These are phyloP conservation scores for Drosophila rhopaloa DNA, from an alignment of 1,140 invertebrate genomes.

Conservation along the genomic window DNA sequence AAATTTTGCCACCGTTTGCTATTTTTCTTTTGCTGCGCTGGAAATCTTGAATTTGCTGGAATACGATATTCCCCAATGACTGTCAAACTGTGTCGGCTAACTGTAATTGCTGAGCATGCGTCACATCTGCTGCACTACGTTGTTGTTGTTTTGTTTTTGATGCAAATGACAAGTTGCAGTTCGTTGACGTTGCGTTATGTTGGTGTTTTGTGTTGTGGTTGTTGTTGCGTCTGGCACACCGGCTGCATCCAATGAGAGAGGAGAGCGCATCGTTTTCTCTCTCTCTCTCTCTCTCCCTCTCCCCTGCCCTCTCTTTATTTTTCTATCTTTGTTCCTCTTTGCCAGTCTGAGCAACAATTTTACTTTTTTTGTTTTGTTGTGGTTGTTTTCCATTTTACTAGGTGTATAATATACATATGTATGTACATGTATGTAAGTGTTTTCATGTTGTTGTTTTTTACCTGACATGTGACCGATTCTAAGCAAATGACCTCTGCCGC, in stretches of 20 bases:
- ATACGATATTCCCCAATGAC: slow-evolving; percentile 25
- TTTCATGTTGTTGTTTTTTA: slow-evolving; percentile 2
- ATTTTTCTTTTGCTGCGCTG: slow-evolving; percentile 16
- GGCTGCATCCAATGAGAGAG: slow-evolving; percentile 38
- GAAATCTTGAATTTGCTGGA: slow-evolving; percentile 23
- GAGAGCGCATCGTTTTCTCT: slow-evolving; percentile 18
- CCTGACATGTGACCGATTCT: slow-evolving; percentile 43
- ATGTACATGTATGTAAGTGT: too few species aligned
- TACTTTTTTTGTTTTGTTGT: slow-evolving; percentile 8
- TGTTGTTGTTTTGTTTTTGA: slow-evolving; percentile 13
- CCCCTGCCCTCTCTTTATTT: background rate
- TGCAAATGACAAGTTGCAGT: slow-evolving; percentile 51
- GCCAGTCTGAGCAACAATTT: slow-evolving; percentile 33
- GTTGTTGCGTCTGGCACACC: slow-evolving; percentile 16
- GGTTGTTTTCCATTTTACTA: slow-evolving; percentile 5
- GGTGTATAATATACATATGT: background rate
- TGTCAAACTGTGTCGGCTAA: slow-evolving; percentile 29
- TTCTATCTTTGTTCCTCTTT: slow-evolving; percentile 4
- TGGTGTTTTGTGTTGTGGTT: slow-evolving; percentile 6
- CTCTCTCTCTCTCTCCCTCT: background rate
- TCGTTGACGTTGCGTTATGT: slow-evolving; percentile 44
- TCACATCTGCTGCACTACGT: slow-evolving; percentile 24
- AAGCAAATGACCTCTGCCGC: slow-evolving; percentile 39
- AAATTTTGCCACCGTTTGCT: slow-evolving; percentile 43
- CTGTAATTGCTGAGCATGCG: slow-evolving; percentile 47